These are phyloP conservation scores for Probaryconus sp. DNA, from an alignment of 1,140 invertebrate species.

Conservation along the genomic window DNA sequence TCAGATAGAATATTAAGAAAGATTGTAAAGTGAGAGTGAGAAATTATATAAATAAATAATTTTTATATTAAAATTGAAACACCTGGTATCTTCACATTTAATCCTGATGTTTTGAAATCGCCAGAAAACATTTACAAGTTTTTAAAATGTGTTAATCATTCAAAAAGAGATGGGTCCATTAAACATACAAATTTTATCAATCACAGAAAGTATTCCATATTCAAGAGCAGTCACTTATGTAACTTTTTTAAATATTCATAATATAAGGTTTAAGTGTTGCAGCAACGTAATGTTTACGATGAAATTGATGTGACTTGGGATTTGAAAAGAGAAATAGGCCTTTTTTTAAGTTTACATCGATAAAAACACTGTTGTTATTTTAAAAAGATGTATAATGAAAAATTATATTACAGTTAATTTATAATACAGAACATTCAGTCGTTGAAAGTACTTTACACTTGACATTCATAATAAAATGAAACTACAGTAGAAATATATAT, in stretches of 20 bases:
- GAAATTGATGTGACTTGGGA: too few species aligned
- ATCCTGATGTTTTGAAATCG: slow-evolving; percentile 13
- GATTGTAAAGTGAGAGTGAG: slow-evolving; percentile 39
- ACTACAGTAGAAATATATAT: slow-evolving; percentile 23
- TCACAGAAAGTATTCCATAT: slow-evolving; percentile 1
- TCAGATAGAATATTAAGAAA: slow-evolving; percentile 1
- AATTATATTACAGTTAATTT: too few species aligned
- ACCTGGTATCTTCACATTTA: too few species aligned
- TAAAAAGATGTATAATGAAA: too few species aligned
- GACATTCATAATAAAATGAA: slow-evolving; percentile 32
- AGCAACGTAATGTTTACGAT: not conserved
- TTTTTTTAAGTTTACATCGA: not conserved
- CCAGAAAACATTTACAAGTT: too few species aligned
- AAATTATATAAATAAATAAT: slow-evolving; percentile 42
- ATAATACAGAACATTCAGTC: too few species aligned
- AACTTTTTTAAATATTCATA: not conserved
- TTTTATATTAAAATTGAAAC: too few species aligned
- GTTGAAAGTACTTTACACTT: slow-evolving; percentile 30
- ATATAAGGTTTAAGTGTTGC: not conserved
- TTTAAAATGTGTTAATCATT: too few species aligned
- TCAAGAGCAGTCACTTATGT: slow-evolving; percentile 1
- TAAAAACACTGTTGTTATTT: too few species aligned
- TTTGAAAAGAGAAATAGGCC: not conserved
- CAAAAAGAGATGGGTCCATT: too few species aligned
- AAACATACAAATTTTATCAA: too few species aligned